Base-by-base conservation (phyloP, 2,888 invertebrate species). In the Callyntrura guangdongensis region DNA sequence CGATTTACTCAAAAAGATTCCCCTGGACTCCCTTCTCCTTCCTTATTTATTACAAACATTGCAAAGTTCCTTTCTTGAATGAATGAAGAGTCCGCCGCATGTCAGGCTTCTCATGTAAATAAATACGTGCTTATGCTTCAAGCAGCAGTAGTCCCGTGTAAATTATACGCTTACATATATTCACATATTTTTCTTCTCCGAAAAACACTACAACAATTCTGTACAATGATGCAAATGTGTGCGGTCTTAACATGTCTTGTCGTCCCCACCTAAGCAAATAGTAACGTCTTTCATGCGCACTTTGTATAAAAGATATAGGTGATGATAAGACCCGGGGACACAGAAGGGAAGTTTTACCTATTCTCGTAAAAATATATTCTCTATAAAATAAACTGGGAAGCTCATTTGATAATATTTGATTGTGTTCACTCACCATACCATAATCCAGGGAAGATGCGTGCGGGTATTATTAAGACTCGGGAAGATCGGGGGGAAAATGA, bases 1-100 rank as follows among this genome's bases (percentile, higher is more conserved):
- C 89, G 79, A 74, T 85, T 89, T 89, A 74, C 89, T 84, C 79
- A 84, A 82, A 61, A 53, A 84, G 67, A 85, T 85, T 79, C 85
- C 89, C 89, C 89, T 85, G 83, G 89, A 89, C 83, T 83, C 89
- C 74, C 83, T 85, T 89, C 82, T 36, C 82, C 36, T 67, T 84
- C 59, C 27, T 74, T 87, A 67, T 87, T 87, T 87, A 87, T 87
- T 61, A 81, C 64, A 56, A 53, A 53, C 72, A 56, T 27, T 45
- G 59, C 61, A 61, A 36, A 36, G 59, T 56, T 77, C n/a, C 79
- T 17, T 79, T 79, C 25, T 56, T 79, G 27, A 56, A 56, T 59
- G 56, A 81, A 81, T 17, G 47, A 12, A 81, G 14, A 25, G 14
- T 25, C 9, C 36, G 69, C 36, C 69, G 17, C 17, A 47, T 11